Evolutionary conservation across 2,797 vertebrate genomes (phyloP).

Genomic region (Mus minutoides): DNA sequence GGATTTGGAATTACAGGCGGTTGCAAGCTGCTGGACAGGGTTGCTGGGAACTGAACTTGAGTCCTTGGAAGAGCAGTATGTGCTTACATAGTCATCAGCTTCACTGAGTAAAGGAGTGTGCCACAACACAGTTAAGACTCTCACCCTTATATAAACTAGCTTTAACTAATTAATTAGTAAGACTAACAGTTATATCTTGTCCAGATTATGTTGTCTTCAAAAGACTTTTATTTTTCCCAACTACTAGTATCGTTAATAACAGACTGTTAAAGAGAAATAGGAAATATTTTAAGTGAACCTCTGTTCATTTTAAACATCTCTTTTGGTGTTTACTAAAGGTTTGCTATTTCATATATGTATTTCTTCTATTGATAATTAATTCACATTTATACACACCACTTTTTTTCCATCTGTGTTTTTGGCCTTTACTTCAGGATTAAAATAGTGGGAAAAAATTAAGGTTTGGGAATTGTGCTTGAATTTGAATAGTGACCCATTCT

Average conservation of each 20-base stretch:
- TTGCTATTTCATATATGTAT: background rate
- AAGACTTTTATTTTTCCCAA: background rate
- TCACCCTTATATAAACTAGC: constrained; percentile 15
- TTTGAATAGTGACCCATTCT: background rate
- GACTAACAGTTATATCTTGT: background rate
- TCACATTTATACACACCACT: background rate
- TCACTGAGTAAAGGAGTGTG: background rate
- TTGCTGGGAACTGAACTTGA: background rate
- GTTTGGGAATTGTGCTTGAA: background rate
- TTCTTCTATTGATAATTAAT: background rate
- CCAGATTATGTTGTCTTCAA: background rate
- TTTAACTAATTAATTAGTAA: constrained; percentile 37
- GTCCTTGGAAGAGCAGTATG: background rate
- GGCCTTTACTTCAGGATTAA: background rate
- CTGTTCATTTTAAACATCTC: background rate
- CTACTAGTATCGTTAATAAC: background rate
- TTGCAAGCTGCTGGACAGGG: background rate
- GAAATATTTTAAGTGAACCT: constrained; percentile 6
- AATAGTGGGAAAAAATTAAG: background rate
- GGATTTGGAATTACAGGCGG: background rate
- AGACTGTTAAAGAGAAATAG: constrained; percentile 15
- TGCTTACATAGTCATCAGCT: background rate
- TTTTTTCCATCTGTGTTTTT: background rate
- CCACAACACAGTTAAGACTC: constrained; percentile 31
- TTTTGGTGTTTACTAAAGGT: background rate